phyloP scores from a whole-genome alignment of 2,113 vertebrate species.

The Gallinago paraguaiae region DNA sequence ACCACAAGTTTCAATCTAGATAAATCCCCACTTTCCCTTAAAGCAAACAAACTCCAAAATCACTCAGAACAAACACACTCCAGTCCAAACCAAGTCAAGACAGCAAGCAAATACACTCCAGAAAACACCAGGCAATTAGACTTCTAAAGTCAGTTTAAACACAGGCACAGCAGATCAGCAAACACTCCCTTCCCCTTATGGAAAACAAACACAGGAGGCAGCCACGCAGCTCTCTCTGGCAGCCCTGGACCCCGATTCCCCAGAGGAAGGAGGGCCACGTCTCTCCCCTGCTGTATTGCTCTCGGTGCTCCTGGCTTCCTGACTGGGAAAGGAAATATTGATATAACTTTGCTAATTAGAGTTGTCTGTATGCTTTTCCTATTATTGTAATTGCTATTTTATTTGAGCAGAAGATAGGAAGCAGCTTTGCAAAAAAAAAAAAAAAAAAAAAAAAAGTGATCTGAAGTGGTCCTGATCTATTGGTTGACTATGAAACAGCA shows the following conservation, averaged over 20 bases:
- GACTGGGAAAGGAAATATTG: neutral
- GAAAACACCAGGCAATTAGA: slow-evolving; percentile 59
- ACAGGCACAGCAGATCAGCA: slow-evolving; percentile 38
- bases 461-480: fast-evolving
- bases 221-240: fast-evolving
- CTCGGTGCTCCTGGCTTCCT: fast-evolving
- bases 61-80: slow-evolving; percentile 56
- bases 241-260: fast-evolving
- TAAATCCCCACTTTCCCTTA: slow-evolving; percentile 42
- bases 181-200: neutral
- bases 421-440: neutral
- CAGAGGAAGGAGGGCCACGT: fast-evolving
- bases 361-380: neutral
- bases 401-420: neutral
- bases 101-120: slow-evolving; percentile 55
- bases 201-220: neutral
- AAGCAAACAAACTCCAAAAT: slow-evolving; percentile 60
- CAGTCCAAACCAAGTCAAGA: slow-evolving; percentile 39
- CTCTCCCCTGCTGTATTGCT: neutral
- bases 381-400: neutral
- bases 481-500: neutral
- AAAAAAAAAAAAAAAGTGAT: neutral
- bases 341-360: neutral
- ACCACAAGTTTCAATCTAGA: neutral
- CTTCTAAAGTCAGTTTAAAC: slow-evolving; percentile 55